phyloP scores from a whole-genome alignment of 2,113 vertebrate genomes.

The Arizona elegans region DNA sequence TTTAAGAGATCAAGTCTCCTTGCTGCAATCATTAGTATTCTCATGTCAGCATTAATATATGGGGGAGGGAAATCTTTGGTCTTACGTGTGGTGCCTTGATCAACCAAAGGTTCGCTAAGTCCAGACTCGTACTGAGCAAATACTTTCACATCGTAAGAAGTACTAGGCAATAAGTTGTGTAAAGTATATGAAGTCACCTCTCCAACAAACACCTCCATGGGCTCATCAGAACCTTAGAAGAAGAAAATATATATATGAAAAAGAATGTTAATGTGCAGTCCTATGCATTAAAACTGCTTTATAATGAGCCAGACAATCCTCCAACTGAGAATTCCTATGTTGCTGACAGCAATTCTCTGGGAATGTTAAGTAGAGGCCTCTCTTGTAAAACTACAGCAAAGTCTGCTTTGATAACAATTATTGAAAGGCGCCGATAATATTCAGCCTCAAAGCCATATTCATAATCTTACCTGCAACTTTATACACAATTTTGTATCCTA shows the following conservation, averaged over 20 bases:
- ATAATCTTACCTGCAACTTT: conserved; percentile 81
- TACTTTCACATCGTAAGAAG: conserved; percentile 88
- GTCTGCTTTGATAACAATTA: not conserved
- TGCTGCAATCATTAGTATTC: not conserved
- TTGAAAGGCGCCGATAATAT: not conserved
- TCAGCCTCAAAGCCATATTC: not conserved
- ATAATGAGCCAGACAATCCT: not conserved
- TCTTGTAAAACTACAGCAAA: not conserved
- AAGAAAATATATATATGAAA: conserved; percentile 15
- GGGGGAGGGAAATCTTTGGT: not conserved
- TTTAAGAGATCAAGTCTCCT: not conserved
- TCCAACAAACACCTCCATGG: conserved; percentile 88
- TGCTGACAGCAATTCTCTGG: not conserved
- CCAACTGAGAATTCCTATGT: not conserved
- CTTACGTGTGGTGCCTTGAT: conserved; percentile 92
- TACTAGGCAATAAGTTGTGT: conserved; percentile 90
- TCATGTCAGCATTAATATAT: not conserved
- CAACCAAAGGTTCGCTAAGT: conserved; percentile 78
- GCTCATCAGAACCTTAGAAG: conserved; percentile 77
- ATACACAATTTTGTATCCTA: conserved; percentile 92
- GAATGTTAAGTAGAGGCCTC: not conserved
- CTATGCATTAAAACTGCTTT: not conserved
- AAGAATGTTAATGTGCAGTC: not conserved
- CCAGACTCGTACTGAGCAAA: conserved; percentile 89
- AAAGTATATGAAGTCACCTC: conserved; percentile 88